Conservation (phyloP, 2,113 vertebrate species). For the Heliornis fulica region DNA sequence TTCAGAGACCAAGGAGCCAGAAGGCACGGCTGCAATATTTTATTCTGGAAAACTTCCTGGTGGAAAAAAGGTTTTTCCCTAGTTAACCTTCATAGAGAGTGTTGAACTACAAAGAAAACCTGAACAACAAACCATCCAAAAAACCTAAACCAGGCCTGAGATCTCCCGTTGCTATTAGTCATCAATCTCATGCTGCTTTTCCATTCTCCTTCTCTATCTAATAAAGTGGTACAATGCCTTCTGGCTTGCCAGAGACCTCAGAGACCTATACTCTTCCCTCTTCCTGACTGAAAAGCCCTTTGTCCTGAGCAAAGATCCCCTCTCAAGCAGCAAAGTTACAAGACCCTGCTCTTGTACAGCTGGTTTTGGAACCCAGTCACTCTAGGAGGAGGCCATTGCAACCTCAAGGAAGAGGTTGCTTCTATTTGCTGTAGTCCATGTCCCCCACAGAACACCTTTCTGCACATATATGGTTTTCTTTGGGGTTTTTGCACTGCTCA, state of each 20-base stretch:
- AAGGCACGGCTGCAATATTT: neutral
- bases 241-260: neutral
- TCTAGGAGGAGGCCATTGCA: neutral
- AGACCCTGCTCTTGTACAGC: neutral
- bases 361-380: no score
- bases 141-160: neutral
- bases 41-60: neutral
- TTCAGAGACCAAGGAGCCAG: neutral
- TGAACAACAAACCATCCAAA: neutral
- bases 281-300: neutral
- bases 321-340: neutral
- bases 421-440: neutral
- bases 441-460: neutral
- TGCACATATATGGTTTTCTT: neutral
- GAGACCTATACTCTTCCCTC: neutral
- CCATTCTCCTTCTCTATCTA: neutral
- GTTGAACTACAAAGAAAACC: neutral
- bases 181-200: neutral
- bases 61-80: neutral
- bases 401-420: neutral
- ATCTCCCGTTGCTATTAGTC: neutral
- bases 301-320: neutral
- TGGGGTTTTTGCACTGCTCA: neutral
- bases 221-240: neutral
- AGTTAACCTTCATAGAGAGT: neutral